phyloP scores from a whole-genome alignment of 2,888 invertebrate genomes.

The Ophion ellenae region DNA sequence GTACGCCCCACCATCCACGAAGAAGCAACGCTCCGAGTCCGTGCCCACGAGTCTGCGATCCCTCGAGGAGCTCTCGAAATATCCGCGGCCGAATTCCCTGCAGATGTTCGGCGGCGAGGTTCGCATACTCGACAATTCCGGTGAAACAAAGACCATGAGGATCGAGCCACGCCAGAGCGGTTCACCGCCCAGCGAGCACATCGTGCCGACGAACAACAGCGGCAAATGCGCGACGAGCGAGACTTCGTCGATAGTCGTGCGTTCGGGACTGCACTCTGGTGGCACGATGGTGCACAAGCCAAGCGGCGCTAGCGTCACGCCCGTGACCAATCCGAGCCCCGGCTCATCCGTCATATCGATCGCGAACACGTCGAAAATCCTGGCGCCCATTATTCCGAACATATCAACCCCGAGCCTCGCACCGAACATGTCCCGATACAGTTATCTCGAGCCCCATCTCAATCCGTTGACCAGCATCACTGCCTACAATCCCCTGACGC shows the following conservation, averaged over 20 bases:
- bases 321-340: slow-evolving; percentile 68
- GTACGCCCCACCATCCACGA: slow-evolving; percentile 85
- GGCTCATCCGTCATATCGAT: slow-evolving; percentile 75
- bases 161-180: slow-evolving; percentile 86
- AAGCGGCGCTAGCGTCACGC: slow-evolving; percentile 50
- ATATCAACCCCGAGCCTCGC: slow-evolving; percentile 86
- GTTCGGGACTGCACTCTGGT: slow-evolving; percentile 92
- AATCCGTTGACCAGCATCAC: slow-evolving; percentile 89
- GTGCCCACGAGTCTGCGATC: slow-evolving; percentile 85
- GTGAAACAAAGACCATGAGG: slow-evolving; percentile 88
- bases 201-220: slow-evolving; percentile 64
- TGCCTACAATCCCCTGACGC: slow-evolving; percentile 88
- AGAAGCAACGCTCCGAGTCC: slow-evolving; percentile 85
- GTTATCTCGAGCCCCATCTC: slow-evolving; percentile 79
- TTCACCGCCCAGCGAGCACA: slow-evolving; percentile 83
- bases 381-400: slow-evolving; percentile 86
- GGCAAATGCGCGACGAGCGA: slow-evolving; percentile 81
- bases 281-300: slow-evolving; percentile 90
- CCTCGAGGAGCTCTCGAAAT: slow-evolving; percentile 86
- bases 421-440: slow-evolving; percentile 80
- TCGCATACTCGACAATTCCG: slow-evolving; percentile 89
- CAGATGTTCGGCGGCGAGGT: slow-evolving; percentile 93
- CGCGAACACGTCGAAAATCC: slow-evolving; percentile 86
- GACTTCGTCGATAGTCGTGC: slow-evolving; percentile 90
- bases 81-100: slow-evolving; percentile 85